Evolutionary conservation across 2,888 invertebrate species (phyloP).

Genomic region (Sphinx pinastri): DNA sequence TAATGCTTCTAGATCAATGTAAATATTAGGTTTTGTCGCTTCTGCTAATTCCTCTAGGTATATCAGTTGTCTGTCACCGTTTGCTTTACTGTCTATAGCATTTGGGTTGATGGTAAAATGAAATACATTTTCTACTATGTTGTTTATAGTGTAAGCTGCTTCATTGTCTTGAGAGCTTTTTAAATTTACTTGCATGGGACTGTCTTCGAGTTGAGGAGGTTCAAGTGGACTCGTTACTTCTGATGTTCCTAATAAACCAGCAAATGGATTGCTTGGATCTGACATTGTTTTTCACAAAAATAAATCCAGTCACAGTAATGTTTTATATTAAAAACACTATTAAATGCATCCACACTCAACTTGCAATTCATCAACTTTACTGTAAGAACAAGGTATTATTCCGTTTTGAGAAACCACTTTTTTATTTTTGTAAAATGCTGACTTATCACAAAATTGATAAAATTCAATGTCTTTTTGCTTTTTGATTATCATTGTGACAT

Average conservation of each 20-base stretch:
- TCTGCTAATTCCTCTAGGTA: slow-evolving; percentile 86
- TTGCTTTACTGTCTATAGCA: slow-evolving; percentile 56
- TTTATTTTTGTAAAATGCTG: slow-evolving; percentile 45
- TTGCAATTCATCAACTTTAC: neutral
- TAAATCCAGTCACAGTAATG: slow-evolving; percentile 7
- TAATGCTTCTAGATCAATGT: slow-evolving; percentile 86
- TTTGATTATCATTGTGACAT: slow-evolving; percentile 38
- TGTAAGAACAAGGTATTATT: neutral
- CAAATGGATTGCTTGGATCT: slow-evolving; percentile 75
- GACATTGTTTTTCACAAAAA: slow-evolving; percentile 57
- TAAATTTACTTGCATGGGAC: slow-evolving; percentile 47
- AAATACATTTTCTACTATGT: slow-evolving; percentile 88
- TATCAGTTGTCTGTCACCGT: slow-evolving; percentile 78
- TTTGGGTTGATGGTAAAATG: slow-evolving; percentile 86
- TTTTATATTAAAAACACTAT: slow-evolving; percentile 7
- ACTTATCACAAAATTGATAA: slow-evolving; percentile 56
- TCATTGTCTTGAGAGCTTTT: slow-evolving; percentile 55
- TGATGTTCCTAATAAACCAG: slow-evolving; percentile 67
- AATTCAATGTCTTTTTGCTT: slow-evolving; percentile 44
- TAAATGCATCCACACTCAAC: neutral
- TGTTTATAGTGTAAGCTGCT: slow-evolving; percentile 71
- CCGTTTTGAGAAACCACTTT: neutral
- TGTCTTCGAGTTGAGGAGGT: slow-evolving; percentile 50
- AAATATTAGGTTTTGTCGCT: slow-evolving; percentile 71
- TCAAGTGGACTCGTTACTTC: slow-evolving; percentile 53